These are phyloP conservation scores for Garrulus glandarius DNA, from an alignment of 2,797 vertebrate genomes.

Conservation along the genomic window DNA sequence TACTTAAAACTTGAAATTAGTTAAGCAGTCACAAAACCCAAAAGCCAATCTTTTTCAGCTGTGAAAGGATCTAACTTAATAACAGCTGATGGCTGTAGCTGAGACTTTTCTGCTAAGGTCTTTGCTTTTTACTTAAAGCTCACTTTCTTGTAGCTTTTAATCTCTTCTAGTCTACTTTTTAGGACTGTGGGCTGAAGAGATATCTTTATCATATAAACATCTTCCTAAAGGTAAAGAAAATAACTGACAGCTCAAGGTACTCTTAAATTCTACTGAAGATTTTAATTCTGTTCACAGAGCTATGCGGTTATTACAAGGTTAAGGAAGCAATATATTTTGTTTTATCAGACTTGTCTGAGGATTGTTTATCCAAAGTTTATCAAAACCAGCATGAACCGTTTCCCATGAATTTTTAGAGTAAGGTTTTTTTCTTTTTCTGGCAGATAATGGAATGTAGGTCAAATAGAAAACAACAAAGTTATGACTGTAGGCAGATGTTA, in stretches of 20 bases:
- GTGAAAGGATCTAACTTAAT: neutral
- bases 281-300: neutral
- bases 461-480: neutral
- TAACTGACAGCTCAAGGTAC: neutral
- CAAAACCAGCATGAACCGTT: neutral
- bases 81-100: neutral
- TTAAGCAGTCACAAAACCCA: neutral
- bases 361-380: conserved; percentile 12
- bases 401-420: neutral
- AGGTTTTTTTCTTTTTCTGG: neutral
- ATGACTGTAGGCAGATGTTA: neutral
- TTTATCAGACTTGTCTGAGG: neutral
- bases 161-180: neutral
- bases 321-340: neutral
- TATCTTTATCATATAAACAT: neutral
- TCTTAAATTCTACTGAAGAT: neutral
- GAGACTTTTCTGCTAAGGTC: neutral
- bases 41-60: neutral
- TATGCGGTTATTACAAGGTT: neutral
- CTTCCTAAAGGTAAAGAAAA: neutral
- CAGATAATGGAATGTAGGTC: neutral
- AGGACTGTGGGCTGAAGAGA: neutral
- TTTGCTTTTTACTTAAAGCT: neutral
- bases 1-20: neutral
- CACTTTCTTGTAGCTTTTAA: neutral